Base-by-base conservation (phyloP, 1,140 invertebrate species). In the Lepidotrigona ventralis region DNA sequence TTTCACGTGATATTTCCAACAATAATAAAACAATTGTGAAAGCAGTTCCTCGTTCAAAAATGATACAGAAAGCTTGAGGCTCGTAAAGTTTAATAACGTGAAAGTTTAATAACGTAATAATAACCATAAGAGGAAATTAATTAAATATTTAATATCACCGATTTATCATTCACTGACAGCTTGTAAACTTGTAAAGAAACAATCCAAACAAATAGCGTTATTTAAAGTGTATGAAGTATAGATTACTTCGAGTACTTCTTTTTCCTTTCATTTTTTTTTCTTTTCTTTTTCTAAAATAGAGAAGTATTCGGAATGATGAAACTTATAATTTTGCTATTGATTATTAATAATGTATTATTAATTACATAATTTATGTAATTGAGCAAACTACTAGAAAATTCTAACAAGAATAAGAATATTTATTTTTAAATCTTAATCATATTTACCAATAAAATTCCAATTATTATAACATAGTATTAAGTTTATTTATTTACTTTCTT, bases 91-190 rank as follows among this genome's bases (percentile, higher is more conserved):
- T n/a, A n/a, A n/a, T n/a, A n/a, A 64, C 17, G 63, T 15, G n/a
- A 53, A 29, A 54, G 56, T 26, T 73, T n/a, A 29, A 29, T 19
- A 26, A 56, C 51, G 51, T 56, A 56, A 73, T 56, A 56, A 73
- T 21, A 56, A 53, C 19, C 26, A 54, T 29, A 54, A 53, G 29
- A 56, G 15, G 26, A 56, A 73, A 56, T 73, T 73, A 73, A 73
- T 73, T 73, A 73, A 56, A 73, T 54, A 14, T 9, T 14, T 51
- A 29, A 73, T 46, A 46, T 46, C 39, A 46, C 39, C 71, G 71
- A 56, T 73, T 73, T 56, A 23, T 26, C 26, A 73, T 73, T 56
- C 71, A 56, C n/a, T 54, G 53, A 54, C 51, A 54, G 53, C 39
- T 51, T 17, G 33, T 73, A 4, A n/a, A 64, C 14, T 17, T 2